Evolutionary conservation across 1,140 invertebrate species (phyloP), one percentile per base, ranked within the genome.

Genomic region (Atopsyche davidsoni): DNA sequence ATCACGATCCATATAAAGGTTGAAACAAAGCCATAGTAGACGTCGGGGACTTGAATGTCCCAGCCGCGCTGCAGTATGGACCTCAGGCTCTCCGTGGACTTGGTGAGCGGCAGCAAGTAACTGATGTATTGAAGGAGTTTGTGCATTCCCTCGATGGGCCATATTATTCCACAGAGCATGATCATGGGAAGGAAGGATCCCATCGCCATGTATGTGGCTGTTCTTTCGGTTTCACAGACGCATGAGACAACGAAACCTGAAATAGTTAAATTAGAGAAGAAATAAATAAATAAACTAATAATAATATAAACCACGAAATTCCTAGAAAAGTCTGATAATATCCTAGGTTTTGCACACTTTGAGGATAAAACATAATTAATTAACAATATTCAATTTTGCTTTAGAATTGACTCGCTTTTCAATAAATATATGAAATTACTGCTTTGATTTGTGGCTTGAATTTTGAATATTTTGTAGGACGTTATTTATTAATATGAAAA

Each of bases 131-230:
- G 79, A 4, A 98, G 69, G 16, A 85, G 65, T 0, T 75, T 65
- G 54, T 92, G 88, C 85, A 96, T 94, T 35, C 83, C 85, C 76
- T 88, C 80, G 69, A 85, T 76, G 0, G 87, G 87, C 87, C 87
- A 90, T 51, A 90, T 86, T 32, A 89, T 86, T 39, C 86, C 92
- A 64, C 91, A 92, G 2, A 95, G 67, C 73, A 95, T 79, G 9
- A 97, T 80, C 62, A 92, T 92, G 0, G 93, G 93, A 53, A 96
- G 80, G 64, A 98, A 96, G 3, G 87, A 91, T 2, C 93, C 93
- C 64, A 97, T 78, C 0, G 92, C 89, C 53, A 95, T 68, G 65
- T 96, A 95, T 1, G 94, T 96, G 0, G 93, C 92, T 4, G 88
- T 91, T 46, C 88, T 80, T 70, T 98, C 93, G 4, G 86, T 89